Conservation (phyloP, 2,797 vertebrate species). For the Sebastes oblongus region DNA sequence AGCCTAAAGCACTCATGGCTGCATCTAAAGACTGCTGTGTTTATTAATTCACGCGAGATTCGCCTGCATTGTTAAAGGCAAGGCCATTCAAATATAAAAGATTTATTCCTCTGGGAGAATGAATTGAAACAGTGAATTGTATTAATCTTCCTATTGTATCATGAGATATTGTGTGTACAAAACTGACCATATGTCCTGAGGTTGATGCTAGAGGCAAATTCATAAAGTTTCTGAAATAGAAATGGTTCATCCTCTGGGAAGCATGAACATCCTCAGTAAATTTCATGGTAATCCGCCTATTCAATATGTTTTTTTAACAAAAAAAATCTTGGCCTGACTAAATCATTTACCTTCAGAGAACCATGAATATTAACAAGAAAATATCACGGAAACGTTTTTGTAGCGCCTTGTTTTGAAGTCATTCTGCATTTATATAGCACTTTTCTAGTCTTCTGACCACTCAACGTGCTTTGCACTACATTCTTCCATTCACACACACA, state of each 20-base stretch:
- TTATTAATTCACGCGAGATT: constrained; percentile 24
- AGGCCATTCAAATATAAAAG: not conserved
- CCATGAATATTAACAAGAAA: not conserved
- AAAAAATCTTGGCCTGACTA: not conserved
- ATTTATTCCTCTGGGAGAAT: not conserved
- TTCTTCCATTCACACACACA: too few species aligned
- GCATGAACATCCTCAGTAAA: not conserved
- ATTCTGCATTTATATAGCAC: not conserved
- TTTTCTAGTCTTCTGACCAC: too few species aligned
- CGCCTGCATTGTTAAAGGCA: not conserved
- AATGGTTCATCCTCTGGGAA: not conserved
- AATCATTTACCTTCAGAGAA: not conserved
- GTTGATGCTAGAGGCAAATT: not conserved
- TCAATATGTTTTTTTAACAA: not conserved
- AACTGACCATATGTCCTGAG: not conserved
- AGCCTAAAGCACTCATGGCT: not conserved
- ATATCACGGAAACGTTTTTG: not conserved
- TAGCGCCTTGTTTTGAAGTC: not conserved
- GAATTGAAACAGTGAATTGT: not conserved
- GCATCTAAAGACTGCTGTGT: not conserved
- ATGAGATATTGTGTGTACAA: not conserved
- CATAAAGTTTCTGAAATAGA: not conserved
- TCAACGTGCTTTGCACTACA: too few species aligned
- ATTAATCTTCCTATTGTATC: not conserved
- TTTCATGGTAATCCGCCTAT: not conserved